phyloP scores from a whole-genome alignment of 30 jellyfish, hydroid and myxozoan genomes.

The Aurelia aurita region DNA sequence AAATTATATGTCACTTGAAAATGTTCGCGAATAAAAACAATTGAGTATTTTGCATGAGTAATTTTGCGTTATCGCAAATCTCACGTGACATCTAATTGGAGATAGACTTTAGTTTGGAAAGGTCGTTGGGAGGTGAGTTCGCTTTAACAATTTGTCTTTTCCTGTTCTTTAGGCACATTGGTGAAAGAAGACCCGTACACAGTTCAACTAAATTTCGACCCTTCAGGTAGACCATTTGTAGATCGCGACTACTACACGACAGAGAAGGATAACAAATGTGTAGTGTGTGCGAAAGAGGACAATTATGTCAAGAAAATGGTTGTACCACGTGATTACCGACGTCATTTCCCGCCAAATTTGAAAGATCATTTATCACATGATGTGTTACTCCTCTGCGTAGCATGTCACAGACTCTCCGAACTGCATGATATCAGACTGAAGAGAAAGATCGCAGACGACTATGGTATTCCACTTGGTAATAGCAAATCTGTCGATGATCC shows the following conservation, averaged over 20 bases:
- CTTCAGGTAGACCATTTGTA: conserved; percentile 81
- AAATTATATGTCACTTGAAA: no score
- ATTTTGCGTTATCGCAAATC: no score
- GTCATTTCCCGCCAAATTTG: conserved; percentile 80
- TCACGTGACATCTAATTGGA: no score
- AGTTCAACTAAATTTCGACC: conserved; percentile 81
- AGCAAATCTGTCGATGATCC: conserved; percentile 62
- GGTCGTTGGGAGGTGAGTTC: no score
- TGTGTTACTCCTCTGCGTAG: conserved; percentile 75
- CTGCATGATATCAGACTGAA: conserved; percentile 79
- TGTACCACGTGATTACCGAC: conserved; percentile 96
- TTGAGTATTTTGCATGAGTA: no score
- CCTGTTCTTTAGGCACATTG: conserved; percentile 47
- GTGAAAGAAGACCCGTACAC: conserved; percentile 86
- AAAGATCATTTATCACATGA: conserved; percentile 95
- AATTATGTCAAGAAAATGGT: conserved; percentile 84
- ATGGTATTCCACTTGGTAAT: conserved; percentile 80
- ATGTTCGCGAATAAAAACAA: no score
- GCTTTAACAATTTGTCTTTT: no score
- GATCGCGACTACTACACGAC: conserved; percentile 93
- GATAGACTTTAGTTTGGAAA: no score
- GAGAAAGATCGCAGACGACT: conserved; percentile 72
- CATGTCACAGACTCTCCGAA: conserved; percentile 82
- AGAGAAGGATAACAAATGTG: conserved; percentile 90
- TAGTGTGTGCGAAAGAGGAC: conserved; percentile 87